Evolutionary conservation across 2,888 invertebrate genomes (phyloP), one percentile per base, ranked within the genome.

Genomic region (Pseudeuparius sepicola): DNA sequence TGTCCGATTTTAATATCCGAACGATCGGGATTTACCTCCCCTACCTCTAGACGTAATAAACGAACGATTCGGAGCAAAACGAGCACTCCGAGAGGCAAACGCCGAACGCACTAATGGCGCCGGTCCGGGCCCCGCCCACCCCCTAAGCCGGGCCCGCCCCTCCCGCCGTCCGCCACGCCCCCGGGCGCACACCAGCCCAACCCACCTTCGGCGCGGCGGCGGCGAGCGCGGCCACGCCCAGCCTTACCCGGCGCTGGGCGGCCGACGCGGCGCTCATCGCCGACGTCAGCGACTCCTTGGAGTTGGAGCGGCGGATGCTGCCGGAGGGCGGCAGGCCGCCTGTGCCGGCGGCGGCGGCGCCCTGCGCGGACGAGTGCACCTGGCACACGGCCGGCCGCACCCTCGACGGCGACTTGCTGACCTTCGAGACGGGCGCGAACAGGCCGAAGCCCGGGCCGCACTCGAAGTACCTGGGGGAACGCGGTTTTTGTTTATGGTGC

Each of bases 401-500:
- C 60, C 71, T 80, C 32, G 82, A 79, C 16, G 88, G 89, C 26
- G 88, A 86, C 43, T 81, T 76, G 50, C 82, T 79, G 44, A 96
- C 87, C 69, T 96, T 96, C 53, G 83, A 75, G 37, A 84, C 68
- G 2, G 94, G 93, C 14, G 93, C 90, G 65, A 97, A 97, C 41
- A 97, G 70, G 2, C 97, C 97, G 64, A 82, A 86, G 56, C 85
- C 81, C 23, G 86, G 81, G 43, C 78, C 73, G 62, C 96, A 97
- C 47, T 85, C 81, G 66, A 97, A 97, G 67, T 97, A 97, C 66
- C 94, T 89, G 54, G 44, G 50, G 50, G 17, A 12, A 11, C 31
- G 17, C 24, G 16, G 12, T 34, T 29, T 3, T n/a, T 23, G 16
- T 30, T 10, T n/a, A n/a, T n/a, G n/a, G n/a, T n/a, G n/a, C n/a